Percentiles rank a stretch among this genome's conserved stretches.
phyloP scores from a whole-genome alignment of 2,888 invertebrate genomes.

The Oscheius sp. region DNA sequence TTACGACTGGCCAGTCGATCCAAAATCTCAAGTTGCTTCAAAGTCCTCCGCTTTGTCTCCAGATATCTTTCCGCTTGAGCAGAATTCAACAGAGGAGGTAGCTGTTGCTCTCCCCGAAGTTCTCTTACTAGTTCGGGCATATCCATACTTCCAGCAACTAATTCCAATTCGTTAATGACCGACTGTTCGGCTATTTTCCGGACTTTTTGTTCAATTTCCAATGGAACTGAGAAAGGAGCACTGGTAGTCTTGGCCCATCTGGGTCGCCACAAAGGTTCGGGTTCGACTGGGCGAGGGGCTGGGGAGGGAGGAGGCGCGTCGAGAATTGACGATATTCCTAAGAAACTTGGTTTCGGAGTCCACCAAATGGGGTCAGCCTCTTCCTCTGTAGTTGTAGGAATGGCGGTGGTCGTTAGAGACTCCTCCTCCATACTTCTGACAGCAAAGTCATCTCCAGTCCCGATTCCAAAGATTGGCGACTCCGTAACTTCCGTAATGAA shows the following conservation, averaged over 20 bases:
- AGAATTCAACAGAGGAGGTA: constrained; percentile 1
- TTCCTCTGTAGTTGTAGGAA: not conserved
- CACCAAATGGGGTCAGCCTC: constrained; percentile 21
- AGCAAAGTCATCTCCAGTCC: not conserved
- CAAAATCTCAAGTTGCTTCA: constrained; percentile 26
- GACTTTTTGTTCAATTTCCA: constrained; percentile 14
- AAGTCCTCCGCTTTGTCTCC: constrained; percentile 8
- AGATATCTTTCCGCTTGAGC: not conserved
- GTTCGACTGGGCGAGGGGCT: not conserved
- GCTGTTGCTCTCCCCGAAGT: constrained; percentile 18
- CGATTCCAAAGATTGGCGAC: not conserved
- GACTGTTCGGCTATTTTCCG: constrained; percentile 33
- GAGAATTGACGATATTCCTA: constrained; percentile 17
- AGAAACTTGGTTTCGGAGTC: constrained; percentile 19
- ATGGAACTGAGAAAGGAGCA: not conserved
- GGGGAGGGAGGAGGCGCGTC: constrained; percentile 7
- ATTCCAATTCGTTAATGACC: constrained; percentile 28
- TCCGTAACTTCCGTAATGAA: constrained; percentile 8
- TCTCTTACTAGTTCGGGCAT: constrained; percentile 25
- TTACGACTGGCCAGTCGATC: constrained; percentile 10
- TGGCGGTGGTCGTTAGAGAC: constrained; percentile 2
- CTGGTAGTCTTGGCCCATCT: not conserved
- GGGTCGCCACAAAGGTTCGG: constrained; percentile 17
- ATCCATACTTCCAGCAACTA: constrained; percentile 25
- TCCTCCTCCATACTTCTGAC: not conserved